Conservation (phyloP, 64 coral and sea anemone genomes). For the Trachythela sp. region DNA sequence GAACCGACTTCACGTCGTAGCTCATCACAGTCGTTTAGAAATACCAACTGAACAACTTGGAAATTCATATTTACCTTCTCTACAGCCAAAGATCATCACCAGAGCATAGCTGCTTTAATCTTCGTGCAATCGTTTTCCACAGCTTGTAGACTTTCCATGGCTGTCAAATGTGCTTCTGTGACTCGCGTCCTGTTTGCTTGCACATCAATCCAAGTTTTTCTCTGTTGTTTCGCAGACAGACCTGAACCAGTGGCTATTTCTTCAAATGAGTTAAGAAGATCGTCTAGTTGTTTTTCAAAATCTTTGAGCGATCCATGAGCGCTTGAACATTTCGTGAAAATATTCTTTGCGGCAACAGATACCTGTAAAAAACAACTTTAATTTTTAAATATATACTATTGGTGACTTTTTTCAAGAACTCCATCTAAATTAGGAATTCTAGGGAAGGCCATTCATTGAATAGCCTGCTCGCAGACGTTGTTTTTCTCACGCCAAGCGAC, state of each 20-base stretch:
- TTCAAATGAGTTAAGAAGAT: slow-evolving; percentile 60
- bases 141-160: slow-evolving; percentile 85
- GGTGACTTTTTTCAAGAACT: too few species aligned
- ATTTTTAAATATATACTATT: too few species aligned
- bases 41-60: too few species aligned
- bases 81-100: slow-evolving; percentile 20
- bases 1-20: neutral
- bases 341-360: slow-evolving; percentile 70
- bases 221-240: slow-evolving; percentile 49
- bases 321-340: slow-evolving; percentile 55
- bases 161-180: slow-evolving; percentile 60
- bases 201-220: slow-evolving; percentile 61
- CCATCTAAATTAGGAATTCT: too few species aligned
- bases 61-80: neutral
- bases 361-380: slow-evolving; percentile 41
- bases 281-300: slow-evolving; percentile 55
- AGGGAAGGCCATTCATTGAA: too few species aligned
- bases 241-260: slow-evolving; percentile 57
- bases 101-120: slow-evolving; percentile 93
- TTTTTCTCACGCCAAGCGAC: too few species aligned
- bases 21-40: too few species aligned
- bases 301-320: slow-evolving; percentile 76
- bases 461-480: too few species aligned
- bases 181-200: slow-evolving; percentile 75
- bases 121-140: slow-evolving; percentile 93